Evolutionary conservation across 2,888 invertebrate species (phyloP).

Genomic region (Atrina japonica): DNA sequence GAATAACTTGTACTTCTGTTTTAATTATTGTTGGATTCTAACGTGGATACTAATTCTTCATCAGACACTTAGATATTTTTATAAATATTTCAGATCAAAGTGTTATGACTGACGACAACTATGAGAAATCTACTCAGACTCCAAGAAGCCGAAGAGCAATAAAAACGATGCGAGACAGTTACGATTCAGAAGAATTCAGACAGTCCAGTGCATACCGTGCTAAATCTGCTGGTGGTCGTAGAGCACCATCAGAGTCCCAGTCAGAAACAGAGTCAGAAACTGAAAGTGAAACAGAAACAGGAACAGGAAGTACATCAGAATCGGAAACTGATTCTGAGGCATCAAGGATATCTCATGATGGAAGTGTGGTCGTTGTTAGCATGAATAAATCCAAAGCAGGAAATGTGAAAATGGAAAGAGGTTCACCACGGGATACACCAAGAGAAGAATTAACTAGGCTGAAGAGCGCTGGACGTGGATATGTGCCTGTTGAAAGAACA

Average conservation of each 20-base stretch:
- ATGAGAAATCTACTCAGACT: slow-evolving; percentile 59
- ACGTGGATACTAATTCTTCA: too few species aligned
- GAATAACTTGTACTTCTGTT: too few species aligned
- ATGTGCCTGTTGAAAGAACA: slow-evolving; percentile 48
- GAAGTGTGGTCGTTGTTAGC: slow-evolving; percentile 44
- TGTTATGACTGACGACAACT: slow-evolving; percentile 62
- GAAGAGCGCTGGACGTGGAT: slow-evolving; percentile 46
- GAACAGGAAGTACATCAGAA: slow-evolving; percentile 55
- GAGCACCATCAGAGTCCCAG: slow-evolving; percentile 29
- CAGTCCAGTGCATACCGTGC: slow-evolving; percentile 49
- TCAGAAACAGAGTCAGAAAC: slow-evolving; percentile 49
- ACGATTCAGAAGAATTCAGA: slow-evolving; percentile 52
- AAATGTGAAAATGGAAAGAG: slow-evolving; percentile 11
- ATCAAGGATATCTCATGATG: slow-evolving; percentile 36
- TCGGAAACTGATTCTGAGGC: slow-evolving; percentile 54
- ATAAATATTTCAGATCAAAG: slow-evolving; percentile 62
- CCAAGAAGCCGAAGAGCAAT: slow-evolving; percentile 28
- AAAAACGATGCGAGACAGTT: slow-evolving; percentile 39
- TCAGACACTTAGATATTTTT: too few species aligned
- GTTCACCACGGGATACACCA: slow-evolving; percentile 46
- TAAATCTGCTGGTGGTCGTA: slow-evolving; percentile 32
- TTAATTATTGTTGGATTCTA: too few species aligned
- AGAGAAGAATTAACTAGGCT: slow-evolving; percentile 43
- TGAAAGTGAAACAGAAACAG: slow-evolving; percentile 51
- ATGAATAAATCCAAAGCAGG: slow-evolving; percentile 48